Evolutionary conservation across 2,797 vertebrate species (phyloP), one percentile per base, ranked within the genome.

Genomic region (Pachyuromys duprasi): DNA sequence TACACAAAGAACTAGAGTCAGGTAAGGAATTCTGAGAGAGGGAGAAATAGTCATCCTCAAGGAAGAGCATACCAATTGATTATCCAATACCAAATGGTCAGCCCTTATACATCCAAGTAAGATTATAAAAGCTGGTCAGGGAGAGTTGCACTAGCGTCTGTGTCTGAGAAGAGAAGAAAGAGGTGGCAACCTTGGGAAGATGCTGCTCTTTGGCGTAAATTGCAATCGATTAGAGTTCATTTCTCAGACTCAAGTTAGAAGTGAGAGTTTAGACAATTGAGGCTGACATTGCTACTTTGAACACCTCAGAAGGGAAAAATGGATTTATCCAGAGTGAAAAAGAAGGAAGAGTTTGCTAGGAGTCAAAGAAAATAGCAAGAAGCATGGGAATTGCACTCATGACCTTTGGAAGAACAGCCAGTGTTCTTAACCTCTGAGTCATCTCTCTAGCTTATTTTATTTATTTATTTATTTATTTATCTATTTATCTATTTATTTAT

Each of bases 261-360:
- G 97, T 98, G 97, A 98, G 96, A 98, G 98, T 97, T 98, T 96
- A 98, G 97, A 97, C 95, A 97, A 98, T 87, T 96, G 97, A 97
- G 97, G 84, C 93, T 96, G 79, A 96, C 81, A 45, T 94, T 98
- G 95, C 97, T 97, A 97, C 97, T 98, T 97, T 98, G 97, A 98
- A 97, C 97, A 33, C 90, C 86, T 98, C 97, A 79, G 70, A 98
- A 98, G 97, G 96, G 95, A 95, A 97, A 94, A 97, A 98, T 98
- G 96, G 98, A 98, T 89, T 98, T 98, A 97, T 90, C 97, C 98
- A 98, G 96, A 98, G 97, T 98, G 97, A 98, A 98, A 98, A 98
- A 98, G 97, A 98, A 98, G 96, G 97, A 98, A 98, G 96, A 98
- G 97, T 97, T 98, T 98, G 97, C 98, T 98, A 97, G 98, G 97